Conservation (phyloP, 2,888 invertebrate species). For the Yponomeuta cagnagella region DNA sequence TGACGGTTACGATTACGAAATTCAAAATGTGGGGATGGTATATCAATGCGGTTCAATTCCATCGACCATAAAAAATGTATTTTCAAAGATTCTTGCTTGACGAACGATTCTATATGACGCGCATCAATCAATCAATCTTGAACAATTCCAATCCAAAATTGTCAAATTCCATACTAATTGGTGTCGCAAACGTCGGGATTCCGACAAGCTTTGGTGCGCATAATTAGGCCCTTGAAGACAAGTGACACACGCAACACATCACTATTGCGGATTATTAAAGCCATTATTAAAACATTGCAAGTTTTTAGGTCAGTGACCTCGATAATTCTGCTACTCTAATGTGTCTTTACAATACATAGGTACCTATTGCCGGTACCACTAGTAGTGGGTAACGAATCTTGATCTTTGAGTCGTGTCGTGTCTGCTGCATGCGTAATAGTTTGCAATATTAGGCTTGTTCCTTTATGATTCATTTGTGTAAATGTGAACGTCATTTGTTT, state of each 20-base stretch:
- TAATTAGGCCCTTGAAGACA: too few relatives aligned
- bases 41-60: too few relatives aligned
- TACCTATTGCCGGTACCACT: neutral
- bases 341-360: neutral
- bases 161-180: too few relatives aligned
- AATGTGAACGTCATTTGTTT: neutral
- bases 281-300: conserved; percentile 30
- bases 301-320: conserved; percentile 67
- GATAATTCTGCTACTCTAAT: conserved; percentile 18
- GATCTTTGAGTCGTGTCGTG: neutral
- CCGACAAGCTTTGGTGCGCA: too few relatives aligned
- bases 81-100: too few relatives aligned
- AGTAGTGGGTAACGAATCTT: neutral
- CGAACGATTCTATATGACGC: too few relatives aligned
- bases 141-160: too few relatives aligned
- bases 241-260: neutral
- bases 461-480: neutral
- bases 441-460: conserved; percentile 9
- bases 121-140: too few relatives aligned
- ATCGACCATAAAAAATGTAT: too few relatives aligned
- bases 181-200: too few relatives aligned
- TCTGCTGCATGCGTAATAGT: neutral
- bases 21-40: too few relatives aligned
- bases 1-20: too few relatives aligned
- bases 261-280: neutral